These are phyloP conservation scores for Percopsis omiscomaycus DNA, from an alignment of 2,797 vertebrate genomes.

Conservation along the genomic window DNA sequence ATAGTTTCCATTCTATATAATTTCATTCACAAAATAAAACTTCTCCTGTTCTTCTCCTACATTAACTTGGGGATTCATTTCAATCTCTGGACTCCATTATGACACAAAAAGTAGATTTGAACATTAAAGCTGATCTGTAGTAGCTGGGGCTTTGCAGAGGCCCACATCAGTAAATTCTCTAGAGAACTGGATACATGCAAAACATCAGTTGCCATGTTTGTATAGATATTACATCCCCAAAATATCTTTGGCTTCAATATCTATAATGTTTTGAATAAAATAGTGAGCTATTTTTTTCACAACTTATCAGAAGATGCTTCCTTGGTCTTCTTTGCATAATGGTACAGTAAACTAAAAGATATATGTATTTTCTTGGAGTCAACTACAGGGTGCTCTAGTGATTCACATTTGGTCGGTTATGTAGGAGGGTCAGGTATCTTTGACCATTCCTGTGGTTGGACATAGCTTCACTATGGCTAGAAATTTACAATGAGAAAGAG, in stretches of 20 bases:
- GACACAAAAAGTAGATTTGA: conserved; percentile 32
- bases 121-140: conserved; percentile 56
- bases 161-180: conserved; percentile 58
- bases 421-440: not conserved
- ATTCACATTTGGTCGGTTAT: conserved; percentile 19
- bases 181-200: conserved; percentile 40
- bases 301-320: not conserved
- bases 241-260: conserved; percentile 17
- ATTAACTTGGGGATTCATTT: not conserved
- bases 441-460: conserved; percentile 8
- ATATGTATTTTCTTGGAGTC: conserved; percentile 27
- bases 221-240: conserved; percentile 2
- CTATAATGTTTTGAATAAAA: conserved; percentile 3
- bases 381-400: conserved; percentile 62
- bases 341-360: not conserved
- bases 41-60: no score
- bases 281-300: not conserved
- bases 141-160: conserved; percentile 38
- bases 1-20: conserved; percentile 34
- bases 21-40: not conserved
- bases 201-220: conserved; percentile 9
- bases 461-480: not conserved
- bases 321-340: not conserved
- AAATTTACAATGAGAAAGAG: not conserved
- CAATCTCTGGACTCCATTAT: conserved; percentile 16